phyloP scores from a whole-genome alignment of 1,140 invertebrate genomes.

The Phthorimaea operculella region DNA sequence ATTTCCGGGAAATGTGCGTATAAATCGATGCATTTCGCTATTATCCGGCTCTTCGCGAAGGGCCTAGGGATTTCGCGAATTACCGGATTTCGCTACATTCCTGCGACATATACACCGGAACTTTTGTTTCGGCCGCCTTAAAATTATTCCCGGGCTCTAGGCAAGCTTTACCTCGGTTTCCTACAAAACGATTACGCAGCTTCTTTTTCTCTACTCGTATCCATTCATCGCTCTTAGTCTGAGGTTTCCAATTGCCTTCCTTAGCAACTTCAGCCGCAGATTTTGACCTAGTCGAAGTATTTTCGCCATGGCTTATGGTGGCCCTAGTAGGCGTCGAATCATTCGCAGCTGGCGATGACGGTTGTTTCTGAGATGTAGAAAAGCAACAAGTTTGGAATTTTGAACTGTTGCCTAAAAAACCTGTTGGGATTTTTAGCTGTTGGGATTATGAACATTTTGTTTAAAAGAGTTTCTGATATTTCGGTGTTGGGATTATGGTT shows the following conservation, averaged over 20 bases:
- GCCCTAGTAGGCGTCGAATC: not conserved
- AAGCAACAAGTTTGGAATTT: too few species aligned
- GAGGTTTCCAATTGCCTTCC: constrained; percentile 3
- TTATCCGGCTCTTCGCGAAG: too few species aligned
- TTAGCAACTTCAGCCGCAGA: not conserved
- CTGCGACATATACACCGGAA: constrained; percentile 6
- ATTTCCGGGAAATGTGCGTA: too few species aligned
- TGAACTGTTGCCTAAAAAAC: too few species aligned
- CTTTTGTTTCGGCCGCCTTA: constrained; percentile 3
- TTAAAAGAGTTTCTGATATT: too few species aligned
- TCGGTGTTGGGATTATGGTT: too few species aligned
- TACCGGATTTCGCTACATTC: too few species aligned
- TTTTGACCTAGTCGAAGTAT: not conserved
- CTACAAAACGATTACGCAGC: constrained; percentile 5
- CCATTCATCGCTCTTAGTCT: not conserved
- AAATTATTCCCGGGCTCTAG: not conserved
- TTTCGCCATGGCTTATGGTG: not conserved
- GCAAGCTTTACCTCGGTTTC: constrained; percentile 5
- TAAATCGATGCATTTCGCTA: too few species aligned
- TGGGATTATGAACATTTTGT: too few species aligned
- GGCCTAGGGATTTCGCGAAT: too few species aligned
- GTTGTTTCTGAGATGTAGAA: not conserved
- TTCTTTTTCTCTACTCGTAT: constrained; percentile 4
- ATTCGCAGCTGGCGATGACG: not conserved
- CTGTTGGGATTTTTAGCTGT: too few species aligned